These are phyloP conservation scores for Aplysia californica DNA, from an alignment of 1,140 invertebrate species.

Conservation along the genomic window DNA sequence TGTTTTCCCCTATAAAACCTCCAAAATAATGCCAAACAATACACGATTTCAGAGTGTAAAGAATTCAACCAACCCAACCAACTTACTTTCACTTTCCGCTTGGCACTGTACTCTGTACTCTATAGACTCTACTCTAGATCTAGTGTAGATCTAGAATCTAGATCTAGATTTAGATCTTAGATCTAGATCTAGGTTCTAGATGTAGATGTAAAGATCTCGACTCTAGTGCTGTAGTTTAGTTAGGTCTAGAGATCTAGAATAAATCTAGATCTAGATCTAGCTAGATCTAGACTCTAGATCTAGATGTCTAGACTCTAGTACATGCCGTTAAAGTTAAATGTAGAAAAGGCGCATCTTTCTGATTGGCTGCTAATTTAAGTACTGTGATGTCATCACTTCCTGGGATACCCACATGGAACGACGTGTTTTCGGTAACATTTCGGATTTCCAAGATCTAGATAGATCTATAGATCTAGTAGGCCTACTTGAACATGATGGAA, in stretches of 20 bases:
- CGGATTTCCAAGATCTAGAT: not conserved
- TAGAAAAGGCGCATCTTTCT: not conserved
- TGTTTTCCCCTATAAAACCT: not conserved
- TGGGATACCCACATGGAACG: not conserved
- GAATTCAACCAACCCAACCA: not conserved
- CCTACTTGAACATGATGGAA: not conserved
- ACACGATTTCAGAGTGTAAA: not conserved
- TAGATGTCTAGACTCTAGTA: not conserved
- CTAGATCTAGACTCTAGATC: not conserved
- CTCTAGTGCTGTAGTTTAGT: no score
- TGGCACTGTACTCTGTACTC: not conserved
- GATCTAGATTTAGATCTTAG: not conserved
- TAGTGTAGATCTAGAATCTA: not conserved
- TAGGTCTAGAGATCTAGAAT: not conserved
- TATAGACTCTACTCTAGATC: not conserved
- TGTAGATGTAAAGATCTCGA: not conserved
- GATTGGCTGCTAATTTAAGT: not conserved
- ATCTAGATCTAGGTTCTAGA: not conserved
- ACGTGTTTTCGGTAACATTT: not conserved
- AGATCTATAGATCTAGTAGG: not conserved
- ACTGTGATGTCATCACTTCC: not conserved
- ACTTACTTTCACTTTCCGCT: not conserved
- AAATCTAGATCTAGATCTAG: not conserved
- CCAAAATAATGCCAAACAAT: not conserved
- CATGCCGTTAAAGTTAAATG: not conserved